Percentiles rank a stretch among this genome's conserved stretches.
Evolutionary conservation across 30 jellyfish, hydroid and myxozoan species (phyloP).

Genomic region (Catostylus mosaicus): DNA sequence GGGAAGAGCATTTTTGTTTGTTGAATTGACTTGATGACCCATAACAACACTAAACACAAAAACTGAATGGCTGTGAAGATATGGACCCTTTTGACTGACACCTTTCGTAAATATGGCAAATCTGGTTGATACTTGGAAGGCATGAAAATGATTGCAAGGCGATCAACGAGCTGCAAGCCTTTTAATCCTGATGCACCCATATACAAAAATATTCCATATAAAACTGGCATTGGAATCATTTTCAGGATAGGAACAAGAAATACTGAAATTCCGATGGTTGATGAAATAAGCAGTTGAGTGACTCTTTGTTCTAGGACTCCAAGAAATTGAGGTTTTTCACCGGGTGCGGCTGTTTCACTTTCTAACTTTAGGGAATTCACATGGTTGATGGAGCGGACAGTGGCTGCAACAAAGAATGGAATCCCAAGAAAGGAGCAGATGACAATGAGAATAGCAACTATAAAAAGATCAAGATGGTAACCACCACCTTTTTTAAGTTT

Average conservation of each 20-base stretch:
- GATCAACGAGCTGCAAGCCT: constrained; percentile 83
- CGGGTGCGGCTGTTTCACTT: constrained; percentile 81
- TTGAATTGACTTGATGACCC: constrained; percentile 73
- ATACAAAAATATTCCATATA: constrained; percentile 63
- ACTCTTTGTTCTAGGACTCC: constrained; percentile 73
- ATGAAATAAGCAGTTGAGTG: constrained; percentile 62
- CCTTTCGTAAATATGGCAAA: constrained; percentile 78
- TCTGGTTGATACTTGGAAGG: constrained; percentile 92
- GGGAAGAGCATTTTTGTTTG: constrained; percentile 74
- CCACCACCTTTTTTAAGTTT: constrained; percentile 82
- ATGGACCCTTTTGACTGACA: constrained; percentile 82
- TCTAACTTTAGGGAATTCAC: constrained; percentile 62
- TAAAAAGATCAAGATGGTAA: constrained; percentile 87
- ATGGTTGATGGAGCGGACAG: constrained; percentile 79
- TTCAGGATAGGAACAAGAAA: constrained; percentile 62
- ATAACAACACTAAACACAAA: constrained; percentile 56
- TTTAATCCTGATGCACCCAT: constrained; percentile 76
- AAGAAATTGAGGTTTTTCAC: constrained; percentile 71
- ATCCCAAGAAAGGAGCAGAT: constrained; percentile 85
- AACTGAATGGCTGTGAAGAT: constrained; percentile 82
- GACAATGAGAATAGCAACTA: constrained; percentile 56
- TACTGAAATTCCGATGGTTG: constrained; percentile 69
- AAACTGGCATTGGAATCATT: constrained; percentile 72
- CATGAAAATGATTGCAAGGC: constrained; percentile 77
- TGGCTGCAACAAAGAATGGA: constrained; percentile 86